Conservation (phyloP, 2,113 vertebrate species). For the Nothocercus nigrocapillus region DNA sequence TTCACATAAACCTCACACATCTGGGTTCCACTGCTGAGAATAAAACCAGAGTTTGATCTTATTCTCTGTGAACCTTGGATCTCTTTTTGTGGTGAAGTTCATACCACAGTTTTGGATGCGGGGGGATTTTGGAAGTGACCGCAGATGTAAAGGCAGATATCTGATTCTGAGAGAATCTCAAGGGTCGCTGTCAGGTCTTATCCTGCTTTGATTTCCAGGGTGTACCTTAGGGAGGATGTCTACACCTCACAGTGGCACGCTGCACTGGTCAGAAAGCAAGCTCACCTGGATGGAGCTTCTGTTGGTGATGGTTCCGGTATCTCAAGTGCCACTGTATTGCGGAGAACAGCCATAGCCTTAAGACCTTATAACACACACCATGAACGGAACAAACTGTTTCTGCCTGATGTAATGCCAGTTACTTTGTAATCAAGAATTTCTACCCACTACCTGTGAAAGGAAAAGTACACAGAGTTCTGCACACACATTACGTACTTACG, state of each 20-base stretch:
- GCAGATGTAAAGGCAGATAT: neutral
- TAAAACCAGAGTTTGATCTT: neutral
- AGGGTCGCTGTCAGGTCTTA: neutral
- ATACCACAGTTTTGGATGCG: neutral
- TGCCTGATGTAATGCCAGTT: conserved; percentile 12
- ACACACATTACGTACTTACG: neutral
- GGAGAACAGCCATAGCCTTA: conserved; percentile 24
- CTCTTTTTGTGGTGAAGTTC: neutral
- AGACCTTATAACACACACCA: conserved; percentile 35
- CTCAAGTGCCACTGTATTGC: neutral
- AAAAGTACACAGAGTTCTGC: conserved; percentile 44
- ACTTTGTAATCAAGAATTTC: conserved; percentile 63
- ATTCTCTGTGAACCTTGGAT: neutral
- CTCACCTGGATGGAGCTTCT: neutral
- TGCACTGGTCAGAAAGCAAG: neutral
- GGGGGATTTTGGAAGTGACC: neutral
- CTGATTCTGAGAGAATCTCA: neutral
- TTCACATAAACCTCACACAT: neutral
- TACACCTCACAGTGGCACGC: rapidly evolving
- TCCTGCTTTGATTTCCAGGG: neutral
- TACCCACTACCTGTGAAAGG: conserved; percentile 20
- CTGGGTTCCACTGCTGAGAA: neutral
- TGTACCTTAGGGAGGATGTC: neutral
- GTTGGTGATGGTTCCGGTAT: conserved; percentile 12
- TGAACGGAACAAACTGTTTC: conserved; percentile 62